Conservation (phyloP, 2,797 vertebrate genomes). For the Peromyscus melanophrys region DNA sequence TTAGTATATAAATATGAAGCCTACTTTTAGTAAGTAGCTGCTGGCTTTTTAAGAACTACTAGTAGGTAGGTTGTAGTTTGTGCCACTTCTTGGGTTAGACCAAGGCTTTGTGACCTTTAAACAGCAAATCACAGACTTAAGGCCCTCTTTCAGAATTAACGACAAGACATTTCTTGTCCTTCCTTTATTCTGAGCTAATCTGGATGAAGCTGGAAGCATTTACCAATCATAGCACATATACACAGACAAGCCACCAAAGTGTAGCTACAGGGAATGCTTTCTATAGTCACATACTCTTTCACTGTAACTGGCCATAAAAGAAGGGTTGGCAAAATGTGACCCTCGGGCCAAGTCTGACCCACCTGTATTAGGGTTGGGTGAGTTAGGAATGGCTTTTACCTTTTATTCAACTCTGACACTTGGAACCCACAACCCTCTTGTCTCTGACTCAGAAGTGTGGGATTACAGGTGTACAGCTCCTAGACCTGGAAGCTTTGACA, state of each 20-base stretch:
- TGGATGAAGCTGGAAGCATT: background rate
- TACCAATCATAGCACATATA: background rate
- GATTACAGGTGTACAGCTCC: background rate
- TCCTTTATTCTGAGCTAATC: slow-evolving; percentile 21
- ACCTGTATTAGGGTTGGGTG: background rate
- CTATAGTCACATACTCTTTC: background rate
- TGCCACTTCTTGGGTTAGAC: background rate
- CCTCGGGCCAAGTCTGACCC: background rate
- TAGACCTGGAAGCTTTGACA: background rate
- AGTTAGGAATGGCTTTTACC: background rate
- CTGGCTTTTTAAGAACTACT: slow-evolving; percentile 43
- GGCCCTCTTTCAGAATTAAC: slow-evolving; percentile 39
- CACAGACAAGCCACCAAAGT: slow-evolving; percentile 10
- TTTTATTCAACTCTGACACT: background rate
- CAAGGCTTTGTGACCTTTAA: slow-evolving; percentile 36
- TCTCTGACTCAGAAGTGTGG: background rate
- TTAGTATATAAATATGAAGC: slow-evolving; percentile 20
- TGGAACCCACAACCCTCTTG: background rate
- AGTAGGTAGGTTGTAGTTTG: background rate
- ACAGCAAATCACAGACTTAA: slow-evolving; percentile 8
- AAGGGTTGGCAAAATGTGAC: background rate
- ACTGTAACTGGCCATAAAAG: slow-evolving; percentile 21
- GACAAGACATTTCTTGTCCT: background rate
- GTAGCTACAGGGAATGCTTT: slow-evolving; percentile 20
- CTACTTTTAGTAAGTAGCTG: background rate